Conservation (phyloP, 2,113 vertebrate genomes). For the Arenaria interpres region DNA sequence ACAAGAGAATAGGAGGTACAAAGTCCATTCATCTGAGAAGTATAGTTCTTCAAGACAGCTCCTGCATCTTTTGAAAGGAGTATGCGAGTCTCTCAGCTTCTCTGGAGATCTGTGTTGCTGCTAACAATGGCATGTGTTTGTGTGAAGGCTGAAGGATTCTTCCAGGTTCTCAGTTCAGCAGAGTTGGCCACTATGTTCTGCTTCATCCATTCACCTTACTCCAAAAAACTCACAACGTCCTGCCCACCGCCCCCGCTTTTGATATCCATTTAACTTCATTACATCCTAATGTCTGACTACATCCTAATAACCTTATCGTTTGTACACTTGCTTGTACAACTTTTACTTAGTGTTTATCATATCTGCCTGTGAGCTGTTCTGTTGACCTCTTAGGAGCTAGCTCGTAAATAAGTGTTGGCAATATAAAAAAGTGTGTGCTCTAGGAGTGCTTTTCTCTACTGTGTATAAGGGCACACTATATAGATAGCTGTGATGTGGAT, state of each 20-base stretch:
- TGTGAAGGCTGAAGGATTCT: not conserved
- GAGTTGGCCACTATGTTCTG: not conserved
- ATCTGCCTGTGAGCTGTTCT: not conserved
- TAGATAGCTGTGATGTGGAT: not conserved
- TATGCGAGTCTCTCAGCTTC: not conserved
- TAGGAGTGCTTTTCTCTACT: not conserved
- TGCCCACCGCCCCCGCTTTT: rapidly evolving
- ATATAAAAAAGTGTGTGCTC: not conserved
- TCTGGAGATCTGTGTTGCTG: not conserved
- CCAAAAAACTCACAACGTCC: not conserved
- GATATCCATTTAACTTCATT: not conserved
- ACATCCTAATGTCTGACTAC: not conserved
- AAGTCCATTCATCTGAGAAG: not conserved
- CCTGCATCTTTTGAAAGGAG: not conserved
- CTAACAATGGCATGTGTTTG: rapidly evolving
- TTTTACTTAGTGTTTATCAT: not conserved
- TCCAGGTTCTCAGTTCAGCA: not conserved
- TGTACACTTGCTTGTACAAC: not conserved
- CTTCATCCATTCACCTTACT: not conserved
- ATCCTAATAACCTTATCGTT: not conserved
- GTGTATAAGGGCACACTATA: not conserved
- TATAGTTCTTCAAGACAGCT: not conserved
- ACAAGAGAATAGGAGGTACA: not conserved
- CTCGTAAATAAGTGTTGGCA: not conserved
- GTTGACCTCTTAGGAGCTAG: not conserved